Conservation (phyloP, 2,888 invertebrate species). For the Drosophila lacicola region DNA sequence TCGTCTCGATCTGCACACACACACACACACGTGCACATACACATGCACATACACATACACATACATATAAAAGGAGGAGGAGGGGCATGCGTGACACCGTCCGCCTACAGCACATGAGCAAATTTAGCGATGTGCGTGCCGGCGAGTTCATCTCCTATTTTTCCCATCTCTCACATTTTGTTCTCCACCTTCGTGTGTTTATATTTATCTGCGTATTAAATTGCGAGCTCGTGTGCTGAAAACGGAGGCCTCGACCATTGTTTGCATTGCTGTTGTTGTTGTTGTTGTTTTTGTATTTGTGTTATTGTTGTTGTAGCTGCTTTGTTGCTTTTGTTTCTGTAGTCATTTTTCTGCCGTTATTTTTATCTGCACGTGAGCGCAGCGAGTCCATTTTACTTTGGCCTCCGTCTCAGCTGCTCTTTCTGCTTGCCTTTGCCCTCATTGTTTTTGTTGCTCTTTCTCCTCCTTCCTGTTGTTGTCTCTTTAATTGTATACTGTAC, state of each 20-base stretch:
- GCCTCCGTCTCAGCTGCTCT: conserved; percentile 34
- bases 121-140: conserved; percentile 74
- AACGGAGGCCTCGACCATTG: conserved; percentile 48
- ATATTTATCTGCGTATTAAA: conserved; percentile 79
- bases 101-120: conserved; percentile 52
- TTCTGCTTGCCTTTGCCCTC: conserved; percentile 6
- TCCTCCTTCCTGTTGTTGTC: conserved; percentile 6
- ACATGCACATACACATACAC: neutral
- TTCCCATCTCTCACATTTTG: conserved; percentile 12
- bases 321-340: conserved; percentile 38
- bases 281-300: conserved; percentile 13
- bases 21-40: neutral
- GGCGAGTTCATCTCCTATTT: conserved; percentile 62
- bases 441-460: conserved; percentile 5
- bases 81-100: conserved; percentile 9
- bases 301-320: conserved; percentile 27
- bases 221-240: conserved; percentile 70
- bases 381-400: conserved; percentile 58
- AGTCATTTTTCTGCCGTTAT: conserved; percentile 77
- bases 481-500: conserved; percentile 66
- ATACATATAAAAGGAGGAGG: neutral
- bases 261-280: conserved; percentile 41
- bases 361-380: conserved; percentile 73
- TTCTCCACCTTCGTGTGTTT: conserved; percentile 44
- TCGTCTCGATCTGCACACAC: conserved; percentile 57